These are phyloP conservation scores for Sparus aurata DNA, from an alignment of 2,797 vertebrate species.

Conservation along the genomic window DNA sequence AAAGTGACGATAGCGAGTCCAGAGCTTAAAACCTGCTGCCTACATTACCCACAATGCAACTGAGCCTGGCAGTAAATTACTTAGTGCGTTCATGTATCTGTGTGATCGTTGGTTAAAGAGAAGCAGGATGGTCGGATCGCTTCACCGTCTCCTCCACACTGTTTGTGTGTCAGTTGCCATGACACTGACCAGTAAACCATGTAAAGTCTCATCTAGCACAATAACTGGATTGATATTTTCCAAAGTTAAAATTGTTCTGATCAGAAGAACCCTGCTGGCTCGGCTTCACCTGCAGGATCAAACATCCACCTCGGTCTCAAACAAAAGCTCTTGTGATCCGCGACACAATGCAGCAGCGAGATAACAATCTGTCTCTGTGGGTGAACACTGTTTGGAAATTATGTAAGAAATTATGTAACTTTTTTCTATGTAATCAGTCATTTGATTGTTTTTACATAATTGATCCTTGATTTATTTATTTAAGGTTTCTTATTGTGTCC, in stretches of 20 bases:
- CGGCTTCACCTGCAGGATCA: conserved; percentile 23
- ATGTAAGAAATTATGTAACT: conserved; percentile 42
- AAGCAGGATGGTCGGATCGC: neutral
- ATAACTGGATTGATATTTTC: neutral
- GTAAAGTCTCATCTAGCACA: neutral
- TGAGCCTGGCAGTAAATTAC: neutral
- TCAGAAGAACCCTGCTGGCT: neutral
- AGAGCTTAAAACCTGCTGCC: too few relatives aligned
- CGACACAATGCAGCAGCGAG: conserved; percentile 40
- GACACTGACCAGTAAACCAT: conserved; percentile 17
- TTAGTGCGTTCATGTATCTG: neutral
- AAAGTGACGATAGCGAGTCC: too few relatives aligned
- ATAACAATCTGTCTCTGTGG: conserved; percentile 30
- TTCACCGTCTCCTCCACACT: neutral
- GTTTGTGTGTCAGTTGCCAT: conserved; percentile 35
- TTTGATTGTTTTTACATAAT: neutral
- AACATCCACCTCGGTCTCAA: conserved; percentile 35
- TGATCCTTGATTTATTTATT: neutral
- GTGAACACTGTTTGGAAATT: conserved; percentile 9
- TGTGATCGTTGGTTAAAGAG: neutral
- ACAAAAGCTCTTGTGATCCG: conserved; percentile 38
- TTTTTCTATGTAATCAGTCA: conserved; percentile 1
- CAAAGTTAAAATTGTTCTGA: neutral
- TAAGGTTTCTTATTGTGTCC: neutral
- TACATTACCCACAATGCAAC: too few relatives aligned